phyloP scores from a whole-genome alignment of 2,888 invertebrate species.

The Oscheius sp. region DNA sequence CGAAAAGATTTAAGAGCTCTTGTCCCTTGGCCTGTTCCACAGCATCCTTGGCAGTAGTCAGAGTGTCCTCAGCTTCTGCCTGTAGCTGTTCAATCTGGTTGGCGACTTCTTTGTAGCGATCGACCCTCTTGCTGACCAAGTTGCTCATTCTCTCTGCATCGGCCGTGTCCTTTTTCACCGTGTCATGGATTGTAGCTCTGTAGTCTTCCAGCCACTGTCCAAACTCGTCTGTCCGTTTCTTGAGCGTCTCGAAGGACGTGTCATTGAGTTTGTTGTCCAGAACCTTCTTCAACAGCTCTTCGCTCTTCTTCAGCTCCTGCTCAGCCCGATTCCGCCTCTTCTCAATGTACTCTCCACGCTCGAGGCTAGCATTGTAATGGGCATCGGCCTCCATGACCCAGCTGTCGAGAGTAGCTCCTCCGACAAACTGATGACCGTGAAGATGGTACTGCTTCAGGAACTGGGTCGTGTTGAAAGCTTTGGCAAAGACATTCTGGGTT shows the following conservation, averaged over 20 bases:
- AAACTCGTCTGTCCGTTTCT: slow-evolving; percentile 54
- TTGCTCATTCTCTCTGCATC: slow-evolving; percentile 62
- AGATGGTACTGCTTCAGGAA: slow-evolving; percentile 55
- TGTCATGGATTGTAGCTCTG: slow-evolving; percentile 66
- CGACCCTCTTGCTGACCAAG: slow-evolving; percentile 60
- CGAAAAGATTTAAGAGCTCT: slow-evolving; percentile 57
- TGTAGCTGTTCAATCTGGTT: slow-evolving; percentile 58
- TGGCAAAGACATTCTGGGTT: slow-evolving; percentile 48
- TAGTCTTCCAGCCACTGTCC: slow-evolving; percentile 55
- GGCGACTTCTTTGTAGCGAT: slow-evolving; percentile 55
- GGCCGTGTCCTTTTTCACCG: slow-evolving; percentile 59
- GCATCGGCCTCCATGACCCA: slow-evolving; percentile 71
- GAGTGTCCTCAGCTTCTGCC: slow-evolving; percentile 58
- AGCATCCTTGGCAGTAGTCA: slow-evolving; percentile 49
- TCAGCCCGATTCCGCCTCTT: slow-evolving; percentile 63
- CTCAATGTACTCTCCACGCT: slow-evolving; percentile 68
- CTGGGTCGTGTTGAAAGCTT: slow-evolving; percentile 61
- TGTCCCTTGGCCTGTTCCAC: slow-evolving; percentile 52
- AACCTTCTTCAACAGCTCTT: slow-evolving; percentile 66
- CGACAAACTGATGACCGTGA: slow-evolving; percentile 50
- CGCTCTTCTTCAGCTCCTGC: slow-evolving; percentile 57
- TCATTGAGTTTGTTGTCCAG: slow-evolving; percentile 70
- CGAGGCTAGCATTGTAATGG: slow-evolving; percentile 71
- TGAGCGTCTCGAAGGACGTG: slow-evolving; percentile 65
- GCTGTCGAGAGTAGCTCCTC: slow-evolving; percentile 53